Evolutionary conservation across 2,797 vertebrate species (phyloP), one percentile per base, ranked within the genome.

Genomic region (Acanthurus lineatus): DNA sequence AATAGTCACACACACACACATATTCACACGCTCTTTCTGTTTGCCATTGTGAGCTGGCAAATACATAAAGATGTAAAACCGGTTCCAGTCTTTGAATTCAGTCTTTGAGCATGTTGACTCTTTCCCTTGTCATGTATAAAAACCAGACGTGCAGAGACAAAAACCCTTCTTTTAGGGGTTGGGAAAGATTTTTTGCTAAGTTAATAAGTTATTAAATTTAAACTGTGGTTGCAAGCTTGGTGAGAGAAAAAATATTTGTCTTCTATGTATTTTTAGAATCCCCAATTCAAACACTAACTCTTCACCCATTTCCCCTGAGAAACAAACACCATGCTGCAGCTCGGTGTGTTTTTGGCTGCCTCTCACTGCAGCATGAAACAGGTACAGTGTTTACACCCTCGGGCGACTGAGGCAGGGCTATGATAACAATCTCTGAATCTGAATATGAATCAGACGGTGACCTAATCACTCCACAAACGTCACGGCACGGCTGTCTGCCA

Each of bases 391-490:
- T 75, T 63, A 48, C 70, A 73, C 62, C 71, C 78, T 78, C 57
- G 15, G 80, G 76, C 82, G 73, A 84, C 68, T 77, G 79, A 84
- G 63, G 74, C 69, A 28, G 6, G 56, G 52, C 35, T 35, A 5
- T 25, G 77, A 79, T 81, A 61, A 42, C 35, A 38, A 74, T 82
- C 77, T 69, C 47, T 56, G 69, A 49, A 63, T 80, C n/a, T 74
- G 68, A 84, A 76, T 76, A 59, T 82, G 82, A 84, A 83, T 83
- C 69, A 86, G 68, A 66, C 42, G 79, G 79, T 79, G 81, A 81
- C 69, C 70, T 79, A 22, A 87, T 81, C 72, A 4, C 60, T 52
- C 16, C 14, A 5, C 19, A 1, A 2, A 60, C 65, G 52, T 88
- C 81, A 76, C 49, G 0, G 28, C 38, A 1, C 7, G 65, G 35